Percentiles rank a stretch among this genome's conserved stretches.
Evolutionary conservation across 2,888 invertebrate species (phyloP).

Genomic region (Meganola albula): DNA sequence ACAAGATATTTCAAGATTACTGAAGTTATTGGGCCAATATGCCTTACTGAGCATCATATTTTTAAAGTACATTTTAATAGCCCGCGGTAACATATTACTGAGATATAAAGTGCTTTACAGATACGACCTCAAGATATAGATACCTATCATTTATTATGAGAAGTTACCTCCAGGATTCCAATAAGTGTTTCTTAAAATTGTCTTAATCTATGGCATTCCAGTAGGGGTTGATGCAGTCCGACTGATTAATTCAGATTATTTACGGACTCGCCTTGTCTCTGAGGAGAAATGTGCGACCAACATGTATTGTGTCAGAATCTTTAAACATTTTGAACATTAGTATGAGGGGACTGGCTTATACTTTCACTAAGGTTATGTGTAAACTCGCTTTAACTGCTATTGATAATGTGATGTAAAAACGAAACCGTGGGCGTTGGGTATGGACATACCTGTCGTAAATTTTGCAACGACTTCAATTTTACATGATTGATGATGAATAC

Average conservation of each 20-base stretch:
- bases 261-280: slow-evolving; percentile 54
- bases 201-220: slow-evolving; percentile 46
- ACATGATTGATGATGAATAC: too few relatives aligned
- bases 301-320: slow-evolving; percentile 65
- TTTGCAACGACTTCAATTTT: slow-evolving; percentile 23
- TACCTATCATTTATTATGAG: too few relatives aligned
- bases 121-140: too few relatives aligned
- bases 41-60: too few relatives aligned
- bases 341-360: slow-evolving; percentile 62
- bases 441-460: slow-evolving; percentile 23
- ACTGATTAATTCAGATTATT: slow-evolving; percentile 70
- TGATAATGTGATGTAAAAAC: slow-evolving; percentile 68
- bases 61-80: too few relatives aligned
- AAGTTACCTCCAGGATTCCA: too few relatives aligned
- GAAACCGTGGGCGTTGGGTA: slow-evolving; percentile 30
- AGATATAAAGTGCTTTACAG: too few relatives aligned
- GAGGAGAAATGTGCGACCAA: slow-evolving; percentile 66
- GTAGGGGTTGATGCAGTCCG: slow-evolving; percentile 58
- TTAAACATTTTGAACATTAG: slow-evolving; percentile 71
- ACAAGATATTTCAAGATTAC: too few relatives aligned
- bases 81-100: too few relatives aligned
- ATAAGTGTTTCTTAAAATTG: too few relatives aligned
- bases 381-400: slow-evolving; percentile 64
- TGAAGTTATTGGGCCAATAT: too few relatives aligned
- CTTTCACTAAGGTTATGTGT: slow-evolving; percentile 76